Percentiles rank a stretch among this genome's conserved stretches.
Evolutionary conservation across 2,888 invertebrate species (phyloP).

Genomic region (Ramazzottius varieornatus): DNA sequence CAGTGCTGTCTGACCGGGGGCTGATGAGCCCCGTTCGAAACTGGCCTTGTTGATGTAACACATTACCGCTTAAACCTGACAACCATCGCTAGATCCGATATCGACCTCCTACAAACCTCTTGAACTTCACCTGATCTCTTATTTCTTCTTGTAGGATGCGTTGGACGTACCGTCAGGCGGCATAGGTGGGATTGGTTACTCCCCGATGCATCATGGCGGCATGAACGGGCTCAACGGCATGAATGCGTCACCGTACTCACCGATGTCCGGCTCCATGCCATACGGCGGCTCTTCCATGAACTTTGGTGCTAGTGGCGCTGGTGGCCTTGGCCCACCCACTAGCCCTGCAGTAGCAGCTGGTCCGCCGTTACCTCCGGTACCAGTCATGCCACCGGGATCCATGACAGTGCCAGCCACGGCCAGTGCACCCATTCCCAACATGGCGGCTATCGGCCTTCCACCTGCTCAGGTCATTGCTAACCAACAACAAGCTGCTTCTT

Average conservation of each 20-base stretch:
- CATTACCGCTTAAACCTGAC: no score
- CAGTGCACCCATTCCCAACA: not conserved
- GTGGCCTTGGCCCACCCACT: not conserved
- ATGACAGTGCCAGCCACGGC: not conserved
- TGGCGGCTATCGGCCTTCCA: not conserved
- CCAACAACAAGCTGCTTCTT: not conserved
- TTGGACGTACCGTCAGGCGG: not conserved
- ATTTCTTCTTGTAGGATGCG: not conserved
- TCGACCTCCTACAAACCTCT: no score
- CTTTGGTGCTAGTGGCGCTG: not conserved
- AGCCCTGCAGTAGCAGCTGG: no score
- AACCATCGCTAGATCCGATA: no score
- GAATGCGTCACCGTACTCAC: not conserved
- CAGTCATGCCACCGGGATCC: not conserved
- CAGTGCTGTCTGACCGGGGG: no score
- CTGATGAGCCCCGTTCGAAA: no score
- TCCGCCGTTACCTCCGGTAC: not conserved
- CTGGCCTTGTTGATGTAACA: no score
- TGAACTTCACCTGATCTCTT: no score
- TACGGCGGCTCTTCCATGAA: not conserved
- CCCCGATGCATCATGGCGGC: not conserved
- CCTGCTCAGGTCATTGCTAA: not conserved
- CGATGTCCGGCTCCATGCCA: not conserved
- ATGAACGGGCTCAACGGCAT: not conserved
- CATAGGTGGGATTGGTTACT: not conserved